Base-by-base conservation (phyloP, 2,113 vertebrate species). In the Siniperca chuatsi region DNA sequence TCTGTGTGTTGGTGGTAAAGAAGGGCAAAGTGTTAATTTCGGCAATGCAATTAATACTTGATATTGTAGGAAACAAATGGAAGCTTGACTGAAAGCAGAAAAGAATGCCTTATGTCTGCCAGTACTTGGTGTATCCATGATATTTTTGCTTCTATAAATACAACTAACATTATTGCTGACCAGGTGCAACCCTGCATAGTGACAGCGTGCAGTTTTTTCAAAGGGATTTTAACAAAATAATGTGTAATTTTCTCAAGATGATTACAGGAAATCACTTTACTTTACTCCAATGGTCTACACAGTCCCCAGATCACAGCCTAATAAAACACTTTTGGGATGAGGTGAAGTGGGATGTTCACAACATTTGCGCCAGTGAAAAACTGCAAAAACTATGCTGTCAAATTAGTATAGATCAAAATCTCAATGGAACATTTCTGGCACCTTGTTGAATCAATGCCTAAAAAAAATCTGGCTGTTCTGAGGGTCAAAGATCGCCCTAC, bases 211-310 rank as follows among this genome's bases (percentile, higher is more conserved):
- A 46, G 42, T 58, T 84, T 58, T 87, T 78, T 18, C n/a, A 4
- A 66, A 48, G 4, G 67, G 65, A 12, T 79, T 76, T 62, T 10
- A 29, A 55, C 75, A 73, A 73, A 79, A 90, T 91, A 80, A 86
- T 91, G 61, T 90, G 78, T 89, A 79, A 85, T 88, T 81, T 79
- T 88, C 86, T 90, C 70, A 85, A 83, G 79, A 90, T 80, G 79
- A 74, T 87, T 80, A 74, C 85, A 90, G 83, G 87, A 92, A 89
- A 90, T 92, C 74, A 85, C 90, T 89, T 91, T 87, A 82, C 50
- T 87, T 87, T 87, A 77, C 75, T 69, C 76, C 86, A 83, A 48
- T 84, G 84, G 65, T 73, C 72, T 76, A 82, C 69, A 54, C 73
- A 84, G 69, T 85, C 84, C 80, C 65, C 73, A 84, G 82, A 92